Evolutionary conservation across 2,888 invertebrate species (phyloP).

Genomic region (Sycophila texana): DNA sequence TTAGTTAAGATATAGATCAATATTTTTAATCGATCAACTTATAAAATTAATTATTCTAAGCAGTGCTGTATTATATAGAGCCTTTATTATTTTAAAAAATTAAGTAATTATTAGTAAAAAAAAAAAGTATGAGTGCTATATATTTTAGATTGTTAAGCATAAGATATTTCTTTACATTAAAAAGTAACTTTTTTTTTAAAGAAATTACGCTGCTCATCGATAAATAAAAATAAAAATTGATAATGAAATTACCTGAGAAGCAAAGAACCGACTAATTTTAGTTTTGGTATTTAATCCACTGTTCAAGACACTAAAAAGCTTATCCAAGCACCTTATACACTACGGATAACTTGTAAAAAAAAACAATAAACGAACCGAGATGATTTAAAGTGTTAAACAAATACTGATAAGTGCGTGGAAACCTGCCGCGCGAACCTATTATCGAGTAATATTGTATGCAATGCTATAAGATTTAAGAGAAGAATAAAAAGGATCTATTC

Average conservation of each 20-base stretch:
- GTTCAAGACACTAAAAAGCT: neutral
- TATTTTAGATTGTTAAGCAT: neutral
- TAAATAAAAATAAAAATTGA: neutral
- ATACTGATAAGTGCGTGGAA: neutral
- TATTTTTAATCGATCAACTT: constrained; percentile 37
- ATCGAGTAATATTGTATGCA: constrained; percentile 50
- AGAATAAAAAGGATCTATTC: constrained; percentile 35
- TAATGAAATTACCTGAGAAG: neutral
- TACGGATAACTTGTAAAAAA: constrained; percentile 32
- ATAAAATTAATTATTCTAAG: constrained; percentile 26
- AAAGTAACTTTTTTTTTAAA: neutral
- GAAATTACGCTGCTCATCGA: neutral
- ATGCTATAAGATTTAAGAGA: constrained; percentile 35
- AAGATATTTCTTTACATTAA: constrained; percentile 1
- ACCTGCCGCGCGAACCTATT: constrained; percentile 33
- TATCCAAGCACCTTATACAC: neutral
- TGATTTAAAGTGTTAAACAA: neutral
- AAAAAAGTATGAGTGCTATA: constrained; percentile 4
- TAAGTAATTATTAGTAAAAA: constrained; percentile 1
- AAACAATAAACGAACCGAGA: neutral
- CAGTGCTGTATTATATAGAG: constrained; percentile 17
- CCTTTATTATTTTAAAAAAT: constrained; percentile 10
- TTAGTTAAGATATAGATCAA: constrained; percentile 13
- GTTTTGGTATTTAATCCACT: constrained; percentile 35
- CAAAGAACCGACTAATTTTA: neutral